Percentiles rank a stretch among this genome's conserved stretches.
Conservation (phyloP, 2,888 invertebrate species). For the Apodemia arnacis region DNA sequence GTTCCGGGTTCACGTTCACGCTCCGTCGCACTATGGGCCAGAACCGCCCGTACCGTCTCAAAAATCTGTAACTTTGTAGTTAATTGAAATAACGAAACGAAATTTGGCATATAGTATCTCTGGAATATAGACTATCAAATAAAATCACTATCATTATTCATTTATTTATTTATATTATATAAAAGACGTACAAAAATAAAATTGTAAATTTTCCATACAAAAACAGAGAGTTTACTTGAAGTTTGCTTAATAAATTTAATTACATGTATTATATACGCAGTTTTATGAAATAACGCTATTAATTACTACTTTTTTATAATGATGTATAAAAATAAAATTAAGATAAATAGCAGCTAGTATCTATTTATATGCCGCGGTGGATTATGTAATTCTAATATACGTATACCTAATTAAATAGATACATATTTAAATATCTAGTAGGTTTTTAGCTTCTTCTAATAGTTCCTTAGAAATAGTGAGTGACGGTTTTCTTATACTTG, state of each 20-base stretch:
- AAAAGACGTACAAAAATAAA: not conserved
- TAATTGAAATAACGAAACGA: not conserved
- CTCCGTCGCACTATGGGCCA: not conserved
- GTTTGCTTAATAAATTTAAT: too few relatives aligned
- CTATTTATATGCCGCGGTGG: not conserved
- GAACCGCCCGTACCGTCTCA: not conserved
- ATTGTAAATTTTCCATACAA: not conserved
- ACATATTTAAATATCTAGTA: slow-evolving; percentile 5
- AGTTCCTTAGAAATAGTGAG: not conserved
- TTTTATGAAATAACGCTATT: too few relatives aligned
- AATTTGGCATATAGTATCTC: not conserved
- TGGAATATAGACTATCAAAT: not conserved
- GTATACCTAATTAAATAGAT: slow-evolving; percentile 18
- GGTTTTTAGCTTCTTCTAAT: not conserved
- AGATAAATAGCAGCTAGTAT: too few relatives aligned
- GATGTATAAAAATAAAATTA: too few relatives aligned
- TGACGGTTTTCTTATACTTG: not conserved
- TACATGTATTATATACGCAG: too few relatives aligned
- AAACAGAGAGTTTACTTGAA: too few relatives aligned
- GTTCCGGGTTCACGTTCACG: too few relatives aligned
- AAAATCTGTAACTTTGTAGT: not conserved
- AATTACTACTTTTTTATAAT: too few relatives aligned
- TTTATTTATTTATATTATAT: not conserved
- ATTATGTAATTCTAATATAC: slow-evolving; percentile 32
- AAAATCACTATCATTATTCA: not conserved